These are phyloP conservation scores for Xestia c-nigrum DNA, from an alignment of 2,888 invertebrate genomes.

Conservation along the genomic window DNA sequence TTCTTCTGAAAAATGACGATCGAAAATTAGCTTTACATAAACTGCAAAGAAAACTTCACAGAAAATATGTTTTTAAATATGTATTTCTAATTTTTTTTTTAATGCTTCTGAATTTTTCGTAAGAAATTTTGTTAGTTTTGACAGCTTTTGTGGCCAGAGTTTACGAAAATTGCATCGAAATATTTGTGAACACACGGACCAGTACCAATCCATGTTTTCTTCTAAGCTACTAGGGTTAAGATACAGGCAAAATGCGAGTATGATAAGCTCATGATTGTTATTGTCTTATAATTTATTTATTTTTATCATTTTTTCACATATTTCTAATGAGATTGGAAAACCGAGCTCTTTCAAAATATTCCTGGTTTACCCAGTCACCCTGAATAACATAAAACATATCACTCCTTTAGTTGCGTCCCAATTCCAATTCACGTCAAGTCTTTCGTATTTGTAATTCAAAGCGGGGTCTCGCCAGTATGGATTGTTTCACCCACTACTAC, in stretches of 20 bases:
- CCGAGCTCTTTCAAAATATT: background rate
- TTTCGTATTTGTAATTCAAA: slow-evolving; percentile 89
- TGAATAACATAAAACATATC: slow-evolving; percentile 53
- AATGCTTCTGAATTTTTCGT: too few species aligned
- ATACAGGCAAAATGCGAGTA: too few species aligned
- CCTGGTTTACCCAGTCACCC: slow-evolving; percentile 12
- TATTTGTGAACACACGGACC: too few species aligned
- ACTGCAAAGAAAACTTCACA: background rate
- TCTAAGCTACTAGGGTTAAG: too few species aligned
- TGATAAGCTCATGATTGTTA: too few species aligned
- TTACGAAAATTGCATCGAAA: too few species aligned
- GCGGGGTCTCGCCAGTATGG: slow-evolving; percentile 81
- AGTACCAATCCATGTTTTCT: too few species aligned
- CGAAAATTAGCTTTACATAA: background rate
- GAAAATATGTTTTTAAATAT: too few species aligned
- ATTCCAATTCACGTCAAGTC: slow-evolving; percentile 89
- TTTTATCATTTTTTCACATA: background rate
- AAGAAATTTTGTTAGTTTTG: too few species aligned
- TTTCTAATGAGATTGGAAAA: background rate
- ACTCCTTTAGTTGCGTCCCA: slow-evolving; percentile 67
- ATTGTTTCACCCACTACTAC: slow-evolving; percentile 86
- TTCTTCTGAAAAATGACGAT: background rate
- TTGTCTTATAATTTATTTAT: too few species aligned
- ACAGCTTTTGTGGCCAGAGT: too few species aligned
- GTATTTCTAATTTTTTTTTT: too few species aligned